Evolutionary conservation across 1,140 invertebrate genomes (phyloP), one percentile per base, ranked within the genome.

Genomic region (Cherax destructor): DNA sequence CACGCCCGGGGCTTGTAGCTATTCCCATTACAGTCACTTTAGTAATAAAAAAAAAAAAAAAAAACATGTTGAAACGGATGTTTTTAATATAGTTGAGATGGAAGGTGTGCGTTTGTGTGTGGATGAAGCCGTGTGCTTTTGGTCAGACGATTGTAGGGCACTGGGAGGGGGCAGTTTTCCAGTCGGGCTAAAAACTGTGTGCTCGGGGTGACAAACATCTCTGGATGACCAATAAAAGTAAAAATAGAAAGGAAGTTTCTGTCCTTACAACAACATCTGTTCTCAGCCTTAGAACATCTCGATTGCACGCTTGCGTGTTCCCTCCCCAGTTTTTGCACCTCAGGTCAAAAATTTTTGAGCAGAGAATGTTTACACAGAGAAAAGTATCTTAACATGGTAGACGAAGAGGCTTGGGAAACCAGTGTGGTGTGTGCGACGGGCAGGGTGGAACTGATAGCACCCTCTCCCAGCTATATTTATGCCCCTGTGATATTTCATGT

Each of bases 351-450:
- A 3, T n/a, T 79, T 0, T 24, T 10, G 30, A 30, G 47, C 41
- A 5, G 6, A 10, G 77, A 50, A 79, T 79, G 7, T 79, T 79
- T 47, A 79, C 77, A 79, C 77, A 11, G 16, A 79, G n/a, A 50
- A 52, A 30, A 52, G 77, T 49, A 4, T 21, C 5, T 30, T 4
- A 9, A 0, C 16, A 79, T 41, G 4, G 77, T 30, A 79, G 47
- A 30, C 18, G 47, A 10, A 49, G 77, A 52, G 47, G 0, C 50
- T 47, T 79, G 47, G 59, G 41, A 24, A 24, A 56, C 21, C 81
- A 83, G 81, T 83, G 81, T 69, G 59, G 81, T 83, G 56, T 83
- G 81, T 65, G 41, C 81, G n/a, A 83, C 81, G 81, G 81, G 81
- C 59, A 4, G 41, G 81, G 81, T 41, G 81, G 81, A 83, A 56